These are phyloP conservation scores for Calidris pygmaea DNA, from an alignment of 2,113 vertebrate genomes.

Conservation along the genomic window DNA sequence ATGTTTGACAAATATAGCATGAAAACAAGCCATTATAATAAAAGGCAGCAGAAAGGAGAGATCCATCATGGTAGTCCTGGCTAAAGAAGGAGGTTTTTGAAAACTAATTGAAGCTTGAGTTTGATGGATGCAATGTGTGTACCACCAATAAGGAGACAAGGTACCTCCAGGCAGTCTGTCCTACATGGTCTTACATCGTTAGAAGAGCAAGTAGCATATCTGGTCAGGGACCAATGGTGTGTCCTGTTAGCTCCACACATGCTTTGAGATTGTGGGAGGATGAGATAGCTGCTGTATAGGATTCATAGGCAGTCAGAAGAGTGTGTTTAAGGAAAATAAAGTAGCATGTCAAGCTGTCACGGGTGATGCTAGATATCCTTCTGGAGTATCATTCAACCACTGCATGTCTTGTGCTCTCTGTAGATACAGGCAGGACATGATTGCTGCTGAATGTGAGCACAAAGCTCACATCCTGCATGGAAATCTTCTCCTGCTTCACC, in stretches of 20 bases:
- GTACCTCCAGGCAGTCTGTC: background rate
- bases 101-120: background rate
- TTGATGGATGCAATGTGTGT: background rate
- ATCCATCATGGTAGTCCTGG: background rate
- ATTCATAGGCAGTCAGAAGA: background rate
- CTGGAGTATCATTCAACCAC: background rate
- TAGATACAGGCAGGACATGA: background rate
- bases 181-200: rapidly evolving
- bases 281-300: background rate
- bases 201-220: background rate
- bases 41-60: background rate
- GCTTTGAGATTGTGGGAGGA: background rate
- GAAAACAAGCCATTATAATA: background rate
- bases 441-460: background rate
- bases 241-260: background rate
- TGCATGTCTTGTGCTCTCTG: background rate
- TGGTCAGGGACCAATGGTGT: background rate
- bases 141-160: background rate
- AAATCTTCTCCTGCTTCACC: background rate
- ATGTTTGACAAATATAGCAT: background rate
- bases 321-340: background rate
- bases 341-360: background rate
- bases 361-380: background rate
- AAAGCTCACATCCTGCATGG: background rate
- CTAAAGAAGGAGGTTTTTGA: background rate